Conservation (phyloP, 2,888 invertebrate species). For the Palloptera scutellata region DNA sequence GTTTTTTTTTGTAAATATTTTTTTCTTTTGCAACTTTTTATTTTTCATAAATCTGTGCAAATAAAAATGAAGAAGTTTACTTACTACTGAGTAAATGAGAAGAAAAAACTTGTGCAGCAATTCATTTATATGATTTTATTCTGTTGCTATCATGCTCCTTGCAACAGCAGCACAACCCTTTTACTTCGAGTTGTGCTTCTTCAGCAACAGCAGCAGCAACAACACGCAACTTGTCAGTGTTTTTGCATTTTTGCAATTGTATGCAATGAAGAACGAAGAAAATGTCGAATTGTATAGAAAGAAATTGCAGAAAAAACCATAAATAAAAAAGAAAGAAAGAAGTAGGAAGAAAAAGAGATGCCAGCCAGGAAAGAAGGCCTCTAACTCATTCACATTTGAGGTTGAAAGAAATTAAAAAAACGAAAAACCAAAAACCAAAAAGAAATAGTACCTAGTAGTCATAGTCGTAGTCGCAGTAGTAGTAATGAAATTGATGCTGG, state of each 20-base stretch:
- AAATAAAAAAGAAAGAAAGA: constrained; percentile 5
- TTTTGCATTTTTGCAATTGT: no score
- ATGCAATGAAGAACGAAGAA: not conserved
- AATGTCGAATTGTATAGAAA: constrained; percentile 16
- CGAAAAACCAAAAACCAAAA: not conserved
- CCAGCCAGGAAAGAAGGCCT: not conserved
- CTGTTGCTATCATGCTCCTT: constrained; percentile 25
- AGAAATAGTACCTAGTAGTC: no score
- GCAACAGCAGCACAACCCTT: not conserved
- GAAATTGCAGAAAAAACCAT: not conserved
- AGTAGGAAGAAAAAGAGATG: constrained; percentile 4
- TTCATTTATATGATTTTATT: constrained; percentile 56
- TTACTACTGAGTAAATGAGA: no score
- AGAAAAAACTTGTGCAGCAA: constrained; percentile 52
- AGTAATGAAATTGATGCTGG: no score
- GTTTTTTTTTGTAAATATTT: not conserved
- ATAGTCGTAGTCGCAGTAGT: no score
- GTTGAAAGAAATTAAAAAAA: constrained; percentile 14
- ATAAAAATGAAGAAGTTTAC: constrained; percentile 33
- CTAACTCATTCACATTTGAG: not conserved
- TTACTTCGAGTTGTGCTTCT: not conserved
- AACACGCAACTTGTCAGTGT: not conserved
- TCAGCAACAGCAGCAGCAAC: not conserved
- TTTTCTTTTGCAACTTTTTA: constrained; percentile 5
- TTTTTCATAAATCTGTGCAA: constrained; percentile 31